phyloP scores from a whole-genome alignment of 2,888 invertebrate species.

The Caenorhabditis uteleia region DNA sequence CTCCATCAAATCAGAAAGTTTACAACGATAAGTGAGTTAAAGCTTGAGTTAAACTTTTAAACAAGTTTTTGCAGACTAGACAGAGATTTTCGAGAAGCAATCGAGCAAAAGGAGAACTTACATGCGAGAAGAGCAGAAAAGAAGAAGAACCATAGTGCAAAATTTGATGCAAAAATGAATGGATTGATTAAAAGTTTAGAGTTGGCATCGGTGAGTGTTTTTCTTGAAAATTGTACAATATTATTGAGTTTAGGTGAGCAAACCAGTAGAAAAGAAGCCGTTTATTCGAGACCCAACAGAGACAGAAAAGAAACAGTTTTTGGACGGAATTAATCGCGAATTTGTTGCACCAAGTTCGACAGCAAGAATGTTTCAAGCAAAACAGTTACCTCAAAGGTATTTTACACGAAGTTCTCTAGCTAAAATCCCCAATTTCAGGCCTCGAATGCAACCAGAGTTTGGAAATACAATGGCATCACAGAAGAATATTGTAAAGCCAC shows the following conservation, averaged over 20 bases:
- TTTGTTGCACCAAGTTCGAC: slow-evolving; percentile 24
- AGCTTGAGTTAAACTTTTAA: not conserved
- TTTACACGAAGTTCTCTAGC: too few species aligned
- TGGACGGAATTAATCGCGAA: slow-evolving; percentile 8
- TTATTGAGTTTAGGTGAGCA: too few species aligned
- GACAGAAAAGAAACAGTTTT: slow-evolving; percentile 6
- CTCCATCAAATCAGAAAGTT: too few species aligned
- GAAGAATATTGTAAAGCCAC: slow-evolving; percentile 5
- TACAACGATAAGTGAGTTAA: slow-evolving; percentile 17
- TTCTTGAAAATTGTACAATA: too few species aligned
- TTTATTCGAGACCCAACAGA: slow-evolving; percentile 8
- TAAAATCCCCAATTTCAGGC: too few species aligned
- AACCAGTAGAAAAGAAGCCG: not conserved
- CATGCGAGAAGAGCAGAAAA: not conserved
- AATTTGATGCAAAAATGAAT: slow-evolving; percentile 12
- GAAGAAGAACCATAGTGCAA: slow-evolving; percentile 12
- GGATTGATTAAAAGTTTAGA: too few species aligned
- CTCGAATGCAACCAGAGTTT: slow-evolving; percentile 2
- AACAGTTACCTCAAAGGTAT: not conserved
- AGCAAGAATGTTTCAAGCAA: slow-evolving; percentile 13
- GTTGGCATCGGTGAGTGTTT: too few species aligned
- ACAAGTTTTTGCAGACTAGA: slow-evolving; percentile 11
- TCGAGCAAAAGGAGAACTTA: slow-evolving; percentile 9
- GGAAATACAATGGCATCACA: slow-evolving; percentile 8
- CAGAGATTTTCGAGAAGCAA: slow-evolving; percentile 12